Evolutionary conservation across 2,113 vertebrate species (phyloP), one percentile per base, ranked within the genome.

Genomic region (Piaya cayana): DNA sequence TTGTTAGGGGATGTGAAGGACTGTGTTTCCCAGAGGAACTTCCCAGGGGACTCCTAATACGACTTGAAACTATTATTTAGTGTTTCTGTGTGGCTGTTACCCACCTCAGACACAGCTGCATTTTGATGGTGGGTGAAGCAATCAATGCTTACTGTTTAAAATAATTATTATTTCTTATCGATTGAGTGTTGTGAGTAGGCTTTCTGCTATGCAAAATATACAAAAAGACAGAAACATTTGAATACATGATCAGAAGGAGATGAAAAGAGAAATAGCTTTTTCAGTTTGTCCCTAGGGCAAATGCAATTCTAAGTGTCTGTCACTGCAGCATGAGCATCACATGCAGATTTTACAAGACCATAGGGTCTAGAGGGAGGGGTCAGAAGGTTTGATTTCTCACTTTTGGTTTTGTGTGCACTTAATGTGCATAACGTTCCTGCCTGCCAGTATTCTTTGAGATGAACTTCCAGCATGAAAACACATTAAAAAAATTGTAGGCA

Each of bases 121-220:
- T 92, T 96, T 95, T 0, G 5, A 80, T 58, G 87, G 80, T 49
- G 77, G 67, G 45, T n/a, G 90, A 86, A 90, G 47, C 85, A 88
- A 96, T 97, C 93, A 91, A 93, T 94, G 92, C 12, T 9, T 36
- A 59, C 34, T 69, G 67, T 95, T 70, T 70, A 77, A 76, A 89
- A 82, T 81, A 92, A 95, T 92, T 53, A 88, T 86, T 86, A 91
- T 96, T 95, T 93, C 94, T 88, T 79, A 92, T 82, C 95, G 93
- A 92, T 86, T 4, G 58, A 87, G 36, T 55, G 59, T 55, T 74
- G 56, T 2, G 12, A 76, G 34, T 87, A 62, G 77, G 69, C 80
- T 95, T 26, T 37, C 63, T 63, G 49, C 83, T 86, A 77, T 67
- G 62, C 43, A 82, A 96, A 93, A 83, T 3, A 8, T 22, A 67